A percentile compares a stretch with the other conserved stretches of the same genome.
phyloP scores from a whole-genome alignment of 1,140 invertebrate species.

The Lamellibrachia luymesi region DNA sequence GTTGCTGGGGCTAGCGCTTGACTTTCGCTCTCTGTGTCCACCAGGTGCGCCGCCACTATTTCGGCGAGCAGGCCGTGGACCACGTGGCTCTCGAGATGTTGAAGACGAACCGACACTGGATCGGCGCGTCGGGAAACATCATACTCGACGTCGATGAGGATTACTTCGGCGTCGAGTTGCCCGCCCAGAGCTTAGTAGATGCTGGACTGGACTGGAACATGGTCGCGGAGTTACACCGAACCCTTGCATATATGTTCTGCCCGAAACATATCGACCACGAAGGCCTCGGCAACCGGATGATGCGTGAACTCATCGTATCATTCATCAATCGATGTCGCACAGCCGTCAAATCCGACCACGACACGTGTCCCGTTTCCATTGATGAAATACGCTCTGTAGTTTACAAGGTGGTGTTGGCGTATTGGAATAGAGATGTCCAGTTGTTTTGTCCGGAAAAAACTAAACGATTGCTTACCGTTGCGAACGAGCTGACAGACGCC shows the following conservation, averaged over 20 bases:
- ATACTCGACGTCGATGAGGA: conserved; percentile 46
- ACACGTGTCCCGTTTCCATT: neutral
- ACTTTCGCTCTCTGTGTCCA: neutral
- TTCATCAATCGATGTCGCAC: neutral
- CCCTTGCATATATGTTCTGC: conserved; percentile 32
- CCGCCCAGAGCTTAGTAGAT: conserved; percentile 31
- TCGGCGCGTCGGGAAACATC: conserved; percentile 26
- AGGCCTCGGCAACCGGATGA: neutral
- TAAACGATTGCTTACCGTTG: neutral
- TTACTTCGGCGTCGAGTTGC: conserved; percentile 40
- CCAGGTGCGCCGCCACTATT: neutral
- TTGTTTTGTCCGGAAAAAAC: neutral
- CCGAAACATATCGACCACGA: conserved; percentile 24
- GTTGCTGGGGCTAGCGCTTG: neutral
- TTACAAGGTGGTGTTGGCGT: neutral
- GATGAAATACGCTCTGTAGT: neutral
- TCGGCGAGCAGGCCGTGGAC: neutral
- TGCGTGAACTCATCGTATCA: neutral
- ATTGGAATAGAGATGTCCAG: neutral
- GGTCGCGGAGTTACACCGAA: conserved; percentile 28
- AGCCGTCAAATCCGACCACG: neutral
- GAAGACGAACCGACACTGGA: neutral
- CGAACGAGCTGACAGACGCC: neutral
- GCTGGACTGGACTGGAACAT: conserved; percentile 20
- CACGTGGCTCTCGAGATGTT: neutral